Conservation (phyloP, 2,797 vertebrate species). For the Lemur catta region DNA sequence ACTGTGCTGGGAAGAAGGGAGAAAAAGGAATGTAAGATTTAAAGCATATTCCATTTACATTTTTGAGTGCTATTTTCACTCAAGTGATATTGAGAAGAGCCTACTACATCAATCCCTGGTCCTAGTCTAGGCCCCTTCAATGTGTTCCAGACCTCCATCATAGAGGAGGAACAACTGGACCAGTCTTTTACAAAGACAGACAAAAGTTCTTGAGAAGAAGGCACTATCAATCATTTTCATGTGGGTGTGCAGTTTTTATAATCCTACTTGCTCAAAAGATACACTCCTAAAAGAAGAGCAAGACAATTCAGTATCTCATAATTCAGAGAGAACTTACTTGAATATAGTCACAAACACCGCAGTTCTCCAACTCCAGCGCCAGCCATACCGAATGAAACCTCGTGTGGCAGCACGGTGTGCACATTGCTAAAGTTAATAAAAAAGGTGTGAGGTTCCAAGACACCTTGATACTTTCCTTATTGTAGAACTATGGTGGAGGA, state of each 20-base stretch:
- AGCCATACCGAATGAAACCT: conserved; percentile 93
- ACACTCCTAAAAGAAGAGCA: not conserved
- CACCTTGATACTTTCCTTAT: not conserved
- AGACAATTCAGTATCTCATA: not conserved
- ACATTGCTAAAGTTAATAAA: conserved; percentile 84
- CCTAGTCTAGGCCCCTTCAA: not conserved
- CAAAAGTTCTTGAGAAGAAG: conserved; percentile 4
- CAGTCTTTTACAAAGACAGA: not conserved
- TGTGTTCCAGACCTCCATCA: not conserved
- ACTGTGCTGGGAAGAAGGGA: conserved; percentile 83
- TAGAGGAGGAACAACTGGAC: not conserved
- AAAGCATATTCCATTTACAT: not conserved
- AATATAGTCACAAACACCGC: conserved; percentile 90
- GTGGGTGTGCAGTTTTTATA: not conserved
- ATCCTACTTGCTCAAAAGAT: conserved; percentile 7
- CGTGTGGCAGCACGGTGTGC: conserved; percentile 91
- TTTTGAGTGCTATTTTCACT: not conserved
- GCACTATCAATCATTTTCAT: not conserved
- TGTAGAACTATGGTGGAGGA: not conserved
- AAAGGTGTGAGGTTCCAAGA: conserved; percentile 26
- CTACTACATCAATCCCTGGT: not conserved
- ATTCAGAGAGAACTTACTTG: conserved; percentile 87
- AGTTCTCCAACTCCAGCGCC: conserved; percentile 97
- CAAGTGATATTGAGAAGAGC: not conserved
- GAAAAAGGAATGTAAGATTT: conserved; percentile 17